Evolutionary conservation across 1,140 invertebrate species (phyloP), one percentile per base, ranked within the genome.

Genomic region (Eupristina koningsbergeri): DNA sequence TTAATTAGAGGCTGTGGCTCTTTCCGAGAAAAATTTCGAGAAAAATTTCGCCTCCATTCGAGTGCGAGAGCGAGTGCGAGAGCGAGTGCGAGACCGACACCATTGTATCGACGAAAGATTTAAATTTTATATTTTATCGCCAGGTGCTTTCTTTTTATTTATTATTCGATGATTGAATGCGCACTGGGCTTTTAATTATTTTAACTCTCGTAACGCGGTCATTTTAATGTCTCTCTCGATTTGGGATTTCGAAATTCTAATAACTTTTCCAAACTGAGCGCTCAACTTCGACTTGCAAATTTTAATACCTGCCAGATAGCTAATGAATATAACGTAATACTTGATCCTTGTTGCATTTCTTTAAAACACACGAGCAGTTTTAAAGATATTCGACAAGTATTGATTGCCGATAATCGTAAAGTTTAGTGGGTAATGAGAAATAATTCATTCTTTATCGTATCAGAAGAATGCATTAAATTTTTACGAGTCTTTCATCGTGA

Each of bases 371-470:
- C 2, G 13, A 71, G 19, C 36, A 29, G 0, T 11, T 5, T 19
- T 67, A 0, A n/a, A 41, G 31, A 75, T 8, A 69, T 50, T 47
- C 19, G 41, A 36, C 77, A 69, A 69, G 41, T 47, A 79, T 69
- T 69, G 22, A 79, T 79, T 50, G 36, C n/a, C 2, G 29, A 47
- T 63, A 34, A 79, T 79, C 61, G 39, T 47, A 61, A 61, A 61
- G 3, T 15, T 75, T 53, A 34, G 26, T n/a, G 34, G 22, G 76
- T 19, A 39, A 63, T 41, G 39, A n/a, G 61, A 67, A 13, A 58
- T 34, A 41, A 45, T n/a, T 41, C n/a, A 77, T 63, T 45, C 19
- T n/a, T 58, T 8, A 61, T 9, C 39, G 19, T 39, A 77, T 39
- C 61, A 50, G 8, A 58, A 61, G 26, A 58, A 69, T 19, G 34